Evolutionary conservation across 2,113 vertebrate species (phyloP).

Genomic region (Malurus melanocephalus): DNA sequence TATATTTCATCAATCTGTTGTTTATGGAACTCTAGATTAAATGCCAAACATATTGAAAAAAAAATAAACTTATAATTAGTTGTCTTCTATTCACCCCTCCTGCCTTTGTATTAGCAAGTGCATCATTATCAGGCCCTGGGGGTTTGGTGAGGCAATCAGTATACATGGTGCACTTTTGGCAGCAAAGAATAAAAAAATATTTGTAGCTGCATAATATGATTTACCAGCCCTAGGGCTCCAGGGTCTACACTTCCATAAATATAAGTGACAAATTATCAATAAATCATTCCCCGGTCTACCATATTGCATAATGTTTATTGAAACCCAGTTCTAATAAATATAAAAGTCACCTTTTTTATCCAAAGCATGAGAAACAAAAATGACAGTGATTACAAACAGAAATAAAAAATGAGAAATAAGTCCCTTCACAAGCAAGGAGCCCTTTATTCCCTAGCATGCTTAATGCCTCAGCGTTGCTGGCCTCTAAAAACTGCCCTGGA

Average conservation of each 20-base stretch:
- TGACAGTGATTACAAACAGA: slow-evolving; percentile 81
- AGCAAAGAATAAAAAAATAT: slow-evolving; percentile 56
- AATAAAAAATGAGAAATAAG: slow-evolving; percentile 71
- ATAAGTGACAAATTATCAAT: slow-evolving; percentile 82
- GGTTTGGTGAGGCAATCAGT: slow-evolving; percentile 41
- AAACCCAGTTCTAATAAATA: slow-evolving; percentile 81
- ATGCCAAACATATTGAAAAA: slow-evolving; percentile 74
- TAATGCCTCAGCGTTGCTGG: background rate
- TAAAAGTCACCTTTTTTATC: slow-evolving; percentile 73
- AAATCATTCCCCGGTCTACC: slow-evolving; percentile 75
- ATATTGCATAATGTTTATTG: slow-evolving; percentile 82
- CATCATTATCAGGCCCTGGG: slow-evolving; percentile 35
- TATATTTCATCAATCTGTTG: slow-evolving; percentile 82
- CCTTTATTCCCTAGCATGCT: slow-evolving; percentile 8
- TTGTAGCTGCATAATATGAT: slow-evolving; percentile 70
- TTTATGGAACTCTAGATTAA: slow-evolving; percentile 78
- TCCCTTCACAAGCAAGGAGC: slow-evolving; percentile 14
- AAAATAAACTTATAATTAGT: slow-evolving; percentile 69
- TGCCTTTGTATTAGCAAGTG: slow-evolving; percentile 61
- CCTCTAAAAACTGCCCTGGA: background rate
- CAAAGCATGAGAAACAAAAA: slow-evolving; percentile 77
- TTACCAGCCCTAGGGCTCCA: slow-evolving; percentile 72
- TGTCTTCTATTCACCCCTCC: slow-evolving; percentile 43
- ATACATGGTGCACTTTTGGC: slow-evolving; percentile 44
- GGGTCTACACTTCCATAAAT: slow-evolving; percentile 78